phyloP scores from a whole-genome alignment of 2,888 invertebrate genomes.

The Phragmatobia fuliginosa region DNA sequence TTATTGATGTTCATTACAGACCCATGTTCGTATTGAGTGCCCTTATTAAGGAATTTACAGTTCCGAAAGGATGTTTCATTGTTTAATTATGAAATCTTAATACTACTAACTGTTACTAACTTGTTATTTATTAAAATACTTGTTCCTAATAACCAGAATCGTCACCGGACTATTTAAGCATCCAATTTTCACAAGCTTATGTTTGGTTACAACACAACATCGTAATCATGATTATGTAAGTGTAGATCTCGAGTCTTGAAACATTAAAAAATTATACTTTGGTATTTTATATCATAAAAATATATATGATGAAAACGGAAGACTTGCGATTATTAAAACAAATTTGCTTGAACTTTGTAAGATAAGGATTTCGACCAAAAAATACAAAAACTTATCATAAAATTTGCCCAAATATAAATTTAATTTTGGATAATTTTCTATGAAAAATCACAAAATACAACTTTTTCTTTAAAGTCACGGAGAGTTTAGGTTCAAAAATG shows the following conservation, averaged over 20 bases:
- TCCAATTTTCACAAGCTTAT: neutral
- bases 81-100: neutral
- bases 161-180: neutral
- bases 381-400: too few relatives aligned
- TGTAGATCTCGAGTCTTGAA: neutral
- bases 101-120: neutral
- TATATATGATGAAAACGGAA: neutral
- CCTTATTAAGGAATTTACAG: neutral
- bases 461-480: too few relatives aligned
- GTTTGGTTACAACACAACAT: neutral
- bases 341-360: neutral
- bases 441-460: too few relatives aligned
- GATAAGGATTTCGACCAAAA: too few relatives aligned
- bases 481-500: too few relatives aligned
- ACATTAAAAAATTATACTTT: neutral
- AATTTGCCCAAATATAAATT: too few relatives aligned
- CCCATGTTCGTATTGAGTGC: neutral
- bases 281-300: neutral
- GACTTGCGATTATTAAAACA: neutral
- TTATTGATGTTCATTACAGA: slow-evolving; percentile 9
- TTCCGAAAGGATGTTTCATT: neutral
- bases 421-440: too few relatives aligned
- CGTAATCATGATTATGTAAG: neutral
- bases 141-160: neutral
- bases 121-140: neutral